Conservation (phyloP, 2,113 vertebrate species). For the Terrapene triunguis region DNA sequence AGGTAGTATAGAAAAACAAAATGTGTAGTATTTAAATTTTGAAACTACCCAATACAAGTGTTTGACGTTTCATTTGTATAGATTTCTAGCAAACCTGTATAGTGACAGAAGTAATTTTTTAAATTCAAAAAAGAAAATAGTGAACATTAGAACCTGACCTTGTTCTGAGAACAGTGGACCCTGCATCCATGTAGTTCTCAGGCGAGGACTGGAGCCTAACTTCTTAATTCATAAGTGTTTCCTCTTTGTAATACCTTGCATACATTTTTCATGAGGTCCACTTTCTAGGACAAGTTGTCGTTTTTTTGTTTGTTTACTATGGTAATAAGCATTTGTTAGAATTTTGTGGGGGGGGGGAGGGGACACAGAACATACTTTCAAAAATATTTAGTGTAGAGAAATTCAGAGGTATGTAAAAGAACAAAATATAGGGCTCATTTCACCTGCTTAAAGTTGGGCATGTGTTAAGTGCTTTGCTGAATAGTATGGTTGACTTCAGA, state of each 20-base stretch:
- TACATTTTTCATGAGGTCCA: no score
- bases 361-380: neutral
- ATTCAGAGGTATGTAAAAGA: neutral
- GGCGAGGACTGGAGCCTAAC: neutral
- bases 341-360: rapidly evolving
- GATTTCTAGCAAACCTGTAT: neutral
- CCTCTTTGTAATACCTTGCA: no score
- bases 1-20: no score
- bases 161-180: neutral
- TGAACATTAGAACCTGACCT: neutral
- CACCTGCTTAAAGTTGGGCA: no score
- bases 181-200: neutral
- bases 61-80: neutral
- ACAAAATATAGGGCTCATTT: neutral
- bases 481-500: neutral
- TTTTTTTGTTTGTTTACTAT: no score
- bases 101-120: neutral
- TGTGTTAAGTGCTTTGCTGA: no score
- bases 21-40: neutral
- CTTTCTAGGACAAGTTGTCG: no score
- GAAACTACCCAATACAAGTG: neutral
- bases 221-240: no score
- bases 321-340: neutral
- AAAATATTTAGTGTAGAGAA: neutral
- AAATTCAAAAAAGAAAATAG: no score